Conservation (phyloP, 2,888 invertebrate genomes). For the Hyppa rectilinea region DNA sequence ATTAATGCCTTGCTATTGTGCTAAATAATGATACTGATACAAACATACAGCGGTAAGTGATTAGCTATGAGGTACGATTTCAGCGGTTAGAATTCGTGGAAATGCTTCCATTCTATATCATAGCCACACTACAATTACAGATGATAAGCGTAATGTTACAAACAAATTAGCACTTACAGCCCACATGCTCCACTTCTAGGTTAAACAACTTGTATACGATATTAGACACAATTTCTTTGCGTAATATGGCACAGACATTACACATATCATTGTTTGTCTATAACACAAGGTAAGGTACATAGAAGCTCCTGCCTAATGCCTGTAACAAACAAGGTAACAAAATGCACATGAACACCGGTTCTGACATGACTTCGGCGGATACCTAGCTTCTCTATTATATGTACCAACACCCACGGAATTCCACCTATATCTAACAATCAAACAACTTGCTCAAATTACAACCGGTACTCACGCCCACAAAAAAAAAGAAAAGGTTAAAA, state of each 20-base stretch:
- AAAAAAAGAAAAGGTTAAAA: constrained; percentile 17
- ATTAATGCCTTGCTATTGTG: neutral
- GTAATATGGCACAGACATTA: constrained; percentile 35
- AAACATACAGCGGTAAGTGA: neutral
- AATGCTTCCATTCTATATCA: neutral
- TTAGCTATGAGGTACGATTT: neutral
- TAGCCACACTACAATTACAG: neutral
- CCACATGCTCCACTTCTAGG: constrained; percentile 40
- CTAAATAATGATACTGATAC: neutral
- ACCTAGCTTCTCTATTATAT: constrained; percentile 55
- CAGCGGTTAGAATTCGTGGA: neutral
- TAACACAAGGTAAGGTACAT: constrained; percentile 7
- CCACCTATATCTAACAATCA: constrained; percentile 58
- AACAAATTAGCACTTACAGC: constrained; percentile 46
- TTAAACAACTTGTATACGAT: constrained; percentile 22
- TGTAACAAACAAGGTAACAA: constrained; percentile 51
- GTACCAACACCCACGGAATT: constrained; percentile 63
- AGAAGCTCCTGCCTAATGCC: constrained; percentile 24
- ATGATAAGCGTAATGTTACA: constrained; percentile 39
- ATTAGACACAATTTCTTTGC: constrained; percentile 27
- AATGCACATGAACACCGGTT: constrained; percentile 49
- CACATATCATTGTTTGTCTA: constrained; percentile 43
- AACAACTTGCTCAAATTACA: constrained; percentile 67
- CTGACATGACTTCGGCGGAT: constrained; percentile 42
- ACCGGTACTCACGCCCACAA: constrained; percentile 56